Base-by-base conservation (phyloP, 2,888 invertebrate genomes). In the Ormyrus thymus region DNA sequence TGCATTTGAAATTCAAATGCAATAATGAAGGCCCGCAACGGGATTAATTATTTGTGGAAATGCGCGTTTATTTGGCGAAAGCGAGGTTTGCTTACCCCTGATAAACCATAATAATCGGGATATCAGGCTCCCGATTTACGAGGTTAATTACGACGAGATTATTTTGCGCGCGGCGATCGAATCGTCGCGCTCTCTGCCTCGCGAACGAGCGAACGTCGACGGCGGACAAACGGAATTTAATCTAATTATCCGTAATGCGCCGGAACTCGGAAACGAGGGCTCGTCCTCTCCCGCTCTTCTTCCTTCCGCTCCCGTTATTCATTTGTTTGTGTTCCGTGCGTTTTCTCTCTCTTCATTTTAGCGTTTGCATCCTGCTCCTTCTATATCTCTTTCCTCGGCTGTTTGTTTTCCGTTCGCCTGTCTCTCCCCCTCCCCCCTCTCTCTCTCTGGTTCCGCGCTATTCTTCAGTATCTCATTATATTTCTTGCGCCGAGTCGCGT, bases 231-330 rank as follows among this genome's bases (percentile, higher is more conserved):
- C 82, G 83, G 83, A 80, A 86, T 86, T 82, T 85, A 86, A 87
- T 87, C 86, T 87, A 88, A 87, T 88, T 88, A 88, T 84, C 85
- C 83, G 85, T 86, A 87, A 87, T 87, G 86, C 85, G 83, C 84
- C 83, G 84, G 85, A 86, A 86, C 84, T 85, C 85, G 85, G 85
- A 86, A 86, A 85, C 84, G 83, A 82, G 81, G 84, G 82, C 84
- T 85, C 85, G 85, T 84, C 83, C 83, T 83, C 82, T 84, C 84
- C 83, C 78, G 4, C 29, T 29, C 29, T 29, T 29, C 29, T 29
- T 29, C 83, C 84, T 83, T 84, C 83, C 83, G 83, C 72, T 81
- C 80, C 82, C 83, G 86, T 85, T 85, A 86, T 86, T 86, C 88
- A 85, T 86, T 87, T 85, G 87, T 85, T 87, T 85, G 86, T 83